Evolutionary conservation across 1,140 invertebrate genomes (phyloP), one percentile per base, ranked within the genome.

Genomic region (Centruroides sculpturatus): DNA sequence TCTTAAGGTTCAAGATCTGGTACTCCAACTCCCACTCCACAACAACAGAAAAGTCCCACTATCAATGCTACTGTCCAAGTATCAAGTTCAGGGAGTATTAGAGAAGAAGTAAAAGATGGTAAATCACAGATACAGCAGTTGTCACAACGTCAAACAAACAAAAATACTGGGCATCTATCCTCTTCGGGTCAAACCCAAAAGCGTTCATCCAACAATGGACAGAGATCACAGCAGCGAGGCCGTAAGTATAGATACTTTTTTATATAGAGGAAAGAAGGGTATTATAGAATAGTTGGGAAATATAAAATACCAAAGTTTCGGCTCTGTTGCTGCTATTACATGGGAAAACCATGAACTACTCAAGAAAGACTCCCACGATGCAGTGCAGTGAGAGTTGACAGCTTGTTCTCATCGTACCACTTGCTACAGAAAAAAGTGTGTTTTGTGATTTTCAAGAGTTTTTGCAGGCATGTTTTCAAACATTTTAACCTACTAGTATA

Each of bases 21-120:
- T 52, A 64, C 59, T 53, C 63, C 63, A 11, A 60, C 63, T 36
- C 56, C 55, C 5, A 61, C 63, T 13, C 60, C 59, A 10, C 63
- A 64, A 35, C 63, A 61, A n/a, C 49, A 72, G 10, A 73, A 73
- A 59, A 75, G 73, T 64, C 86, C 88, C 51, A 88, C 87, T 5
- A 81, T 83, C 60, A 89, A 93, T 72, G 84, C 89, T 69, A 81
- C 83, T 61, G 83, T 83, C 57, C 88, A 92, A 74, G 80, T 81
- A 7, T 65, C 68, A 12, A 56, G n/a, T 55, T 41, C 56, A 13
- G n/a, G 50, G 10, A 13, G 8, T 56, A 59, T 56, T 35, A 51
- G 50, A 51, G 50, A 13, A 10, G 50, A 51, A 51, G 12, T 34
- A 34, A 51, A 51, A 34, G 50, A 51, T 13, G 23, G 23, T 11